These are phyloP conservation scores for Sphenodon punctatus DNA, from an alignment of 2,797 vertebrate species.

Conservation along the genomic window DNA sequence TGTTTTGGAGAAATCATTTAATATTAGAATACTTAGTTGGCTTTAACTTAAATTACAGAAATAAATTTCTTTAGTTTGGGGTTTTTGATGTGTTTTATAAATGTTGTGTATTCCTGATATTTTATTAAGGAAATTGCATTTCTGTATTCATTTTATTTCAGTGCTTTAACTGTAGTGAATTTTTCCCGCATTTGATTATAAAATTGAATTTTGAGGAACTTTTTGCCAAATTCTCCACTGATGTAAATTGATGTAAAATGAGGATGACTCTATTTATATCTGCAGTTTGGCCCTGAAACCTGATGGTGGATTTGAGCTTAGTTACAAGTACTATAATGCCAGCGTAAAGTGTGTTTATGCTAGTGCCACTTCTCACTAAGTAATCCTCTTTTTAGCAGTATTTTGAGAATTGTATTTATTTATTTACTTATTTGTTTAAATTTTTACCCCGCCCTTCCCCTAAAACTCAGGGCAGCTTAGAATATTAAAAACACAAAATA, in stretches of 20 bases:
- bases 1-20: conserved; percentile 43
- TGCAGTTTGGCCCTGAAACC: background rate
- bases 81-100: conserved; percentile 10
- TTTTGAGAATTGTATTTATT: too few relatives aligned
- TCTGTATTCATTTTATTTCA: background rate
- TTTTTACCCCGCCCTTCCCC: too few relatives aligned
- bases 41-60: conserved; percentile 34
- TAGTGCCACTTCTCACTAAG: background rate
- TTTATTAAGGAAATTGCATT: conserved; percentile 5
- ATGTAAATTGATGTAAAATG: background rate
- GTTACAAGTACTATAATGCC: conserved; percentile 7
- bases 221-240: background rate
- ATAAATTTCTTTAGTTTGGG: background rate
- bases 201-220: background rate
- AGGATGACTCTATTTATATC: background rate
- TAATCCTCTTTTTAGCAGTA: conserved; percentile 32
- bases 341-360: too few relatives aligned
- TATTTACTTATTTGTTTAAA: too few relatives aligned
- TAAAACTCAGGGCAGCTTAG: too few relatives aligned
- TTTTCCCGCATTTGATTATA: background rate
- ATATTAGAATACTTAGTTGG: background rate
- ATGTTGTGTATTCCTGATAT: background rate
- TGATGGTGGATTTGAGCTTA: conserved; percentile 29
- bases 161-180: background rate
- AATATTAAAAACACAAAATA: too few relatives aligned